A percentile compares a stretch with the other conserved stretches of the same genome.
phyloP scores from a whole-genome alignment of 1,140 invertebrate species.

The Bactericera cockerelli region DNA sequence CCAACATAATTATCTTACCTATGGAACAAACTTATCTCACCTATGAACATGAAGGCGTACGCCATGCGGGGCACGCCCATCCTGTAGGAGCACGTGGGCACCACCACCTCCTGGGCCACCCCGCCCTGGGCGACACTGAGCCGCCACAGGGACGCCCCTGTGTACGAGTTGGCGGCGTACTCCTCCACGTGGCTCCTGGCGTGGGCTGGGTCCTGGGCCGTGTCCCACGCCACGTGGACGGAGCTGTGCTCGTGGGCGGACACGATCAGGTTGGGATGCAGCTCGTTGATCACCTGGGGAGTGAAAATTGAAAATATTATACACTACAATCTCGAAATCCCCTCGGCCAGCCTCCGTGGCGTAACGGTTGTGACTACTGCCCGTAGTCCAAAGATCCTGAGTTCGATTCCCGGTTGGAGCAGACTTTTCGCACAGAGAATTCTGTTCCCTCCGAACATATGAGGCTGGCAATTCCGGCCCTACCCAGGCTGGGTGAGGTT shows the following conservation, averaged over 20 bases:
- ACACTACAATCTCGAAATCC: too few species aligned
- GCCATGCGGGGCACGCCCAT: slow-evolving; percentile 77
- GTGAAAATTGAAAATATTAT: too few species aligned
- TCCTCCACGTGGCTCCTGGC: neutral
- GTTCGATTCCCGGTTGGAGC: too few species aligned
- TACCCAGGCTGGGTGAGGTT: too few species aligned
- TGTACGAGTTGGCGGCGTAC: neutral
- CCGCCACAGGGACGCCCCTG: slow-evolving; percentile 15
- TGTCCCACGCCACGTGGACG: slow-evolving; percentile 32
- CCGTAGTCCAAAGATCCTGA: too few species aligned
- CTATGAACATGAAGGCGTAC: slow-evolving; percentile 63
- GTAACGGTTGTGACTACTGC: too few species aligned
- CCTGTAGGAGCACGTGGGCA: slow-evolving; percentile 86
- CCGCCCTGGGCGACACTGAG: slow-evolving; percentile 13
- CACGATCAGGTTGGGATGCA: slow-evolving; percentile 63
- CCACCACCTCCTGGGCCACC: slow-evolving; percentile 55
- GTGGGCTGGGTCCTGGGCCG: slow-evolving; percentile 27
- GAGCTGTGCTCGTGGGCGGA: slow-evolving; percentile 69
- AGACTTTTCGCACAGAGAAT: too few species aligned
- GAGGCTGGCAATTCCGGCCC: too few species aligned
- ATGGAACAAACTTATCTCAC: too few species aligned
- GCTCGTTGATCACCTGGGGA: slow-evolving; percentile 40
- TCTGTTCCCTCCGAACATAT: too few species aligned
- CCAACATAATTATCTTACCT: too few species aligned
- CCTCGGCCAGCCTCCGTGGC: too few species aligned